These are phyloP conservation scores for Gambusia holbrooki DNA, from an alignment of 2,113 vertebrate species.

Conservation along the genomic window DNA sequence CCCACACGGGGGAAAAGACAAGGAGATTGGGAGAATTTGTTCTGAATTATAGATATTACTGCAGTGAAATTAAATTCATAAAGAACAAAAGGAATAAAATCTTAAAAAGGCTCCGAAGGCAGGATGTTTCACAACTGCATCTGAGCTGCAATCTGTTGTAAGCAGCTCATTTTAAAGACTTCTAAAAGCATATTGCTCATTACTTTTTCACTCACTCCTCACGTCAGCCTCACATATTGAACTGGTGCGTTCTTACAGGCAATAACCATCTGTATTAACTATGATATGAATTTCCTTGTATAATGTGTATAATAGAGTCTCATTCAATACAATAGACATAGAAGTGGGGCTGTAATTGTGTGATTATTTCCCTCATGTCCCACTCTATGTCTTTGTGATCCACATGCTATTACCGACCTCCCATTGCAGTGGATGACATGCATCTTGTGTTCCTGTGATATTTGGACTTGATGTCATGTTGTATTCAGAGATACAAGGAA, in stretches of 20 bases:
- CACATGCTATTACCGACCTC: constrained; percentile 16
- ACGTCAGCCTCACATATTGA: constrained; percentile 22
- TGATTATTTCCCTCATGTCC: constrained; percentile 6
- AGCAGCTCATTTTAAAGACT: constrained; percentile 61
- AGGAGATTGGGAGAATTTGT: constrained; percentile 42
- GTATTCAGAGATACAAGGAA: neutral
- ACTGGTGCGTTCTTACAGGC: constrained; percentile 26
- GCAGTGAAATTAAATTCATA: constrained; percentile 68
- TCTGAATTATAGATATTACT: constrained; percentile 67
- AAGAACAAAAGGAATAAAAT: constrained; percentile 44
- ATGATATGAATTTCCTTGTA: constrained; percentile 32
- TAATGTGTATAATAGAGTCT: constrained; percentile 42
- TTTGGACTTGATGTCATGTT: neutral
- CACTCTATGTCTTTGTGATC: constrained; percentile 29
- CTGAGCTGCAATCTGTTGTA: constrained; percentile 60
- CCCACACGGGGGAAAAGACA: constrained; percentile 66
- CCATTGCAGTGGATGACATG: neutral
- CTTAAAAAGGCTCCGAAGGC: constrained; percentile 50
- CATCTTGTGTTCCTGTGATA: neutral
- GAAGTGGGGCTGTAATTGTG: constrained; percentile 24
- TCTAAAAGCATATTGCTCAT: constrained; percentile 52
- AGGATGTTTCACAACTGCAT: constrained; percentile 56
- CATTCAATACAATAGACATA: constrained; percentile 28
- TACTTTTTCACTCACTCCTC: constrained; percentile 26
- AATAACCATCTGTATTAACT: constrained; percentile 55